Conservation (phyloP, 2,113 vertebrate genomes). For the Rhegmatorhina hoffmannsi region DNA sequence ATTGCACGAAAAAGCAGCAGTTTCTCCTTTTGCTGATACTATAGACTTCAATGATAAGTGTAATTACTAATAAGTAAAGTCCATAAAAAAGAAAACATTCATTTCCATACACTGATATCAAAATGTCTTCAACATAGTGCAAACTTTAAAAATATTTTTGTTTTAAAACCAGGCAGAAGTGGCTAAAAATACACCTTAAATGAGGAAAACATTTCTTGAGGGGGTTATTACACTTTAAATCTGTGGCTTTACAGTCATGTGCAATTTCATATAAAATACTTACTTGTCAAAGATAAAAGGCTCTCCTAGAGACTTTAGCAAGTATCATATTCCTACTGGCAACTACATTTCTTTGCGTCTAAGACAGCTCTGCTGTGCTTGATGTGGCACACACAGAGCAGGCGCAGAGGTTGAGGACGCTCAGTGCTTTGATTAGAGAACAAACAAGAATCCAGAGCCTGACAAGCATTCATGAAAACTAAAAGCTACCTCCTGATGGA, state of each 20-base stretch:
- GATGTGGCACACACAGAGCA: conserved; percentile 39
- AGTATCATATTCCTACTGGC: conserved; percentile 49
- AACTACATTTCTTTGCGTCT: conserved; percentile 9
- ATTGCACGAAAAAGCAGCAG: not conserved
- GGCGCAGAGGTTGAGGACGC: not conserved
- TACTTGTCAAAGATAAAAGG: conserved; percentile 62
- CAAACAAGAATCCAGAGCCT: not conserved
- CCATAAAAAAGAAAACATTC: not conserved
- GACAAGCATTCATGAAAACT: not conserved
- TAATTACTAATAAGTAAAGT: conserved; percentile 7
- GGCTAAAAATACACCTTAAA: conserved; percentile 20
- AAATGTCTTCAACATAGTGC: not conserved
- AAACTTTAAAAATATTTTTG: not conserved
- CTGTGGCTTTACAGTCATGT: conserved; percentile 53
- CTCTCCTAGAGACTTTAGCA: conserved; percentile 45
- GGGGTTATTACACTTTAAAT: conserved; percentile 47
- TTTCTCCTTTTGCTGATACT: not conserved
- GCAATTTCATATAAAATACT: conserved; percentile 61
- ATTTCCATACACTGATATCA: not conserved
- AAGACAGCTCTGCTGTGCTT: conserved; percentile 11
- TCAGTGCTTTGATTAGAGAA: not conserved
- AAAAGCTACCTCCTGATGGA: not conserved
- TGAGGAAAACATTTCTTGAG: conserved; percentile 46
- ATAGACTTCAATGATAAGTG: not conserved
- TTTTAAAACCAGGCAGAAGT: conserved; percentile 28